These are phyloP conservation scores for Malacoctenus gilli DNA, from an alignment of 2,797 vertebrate species.

Conservation along the genomic window DNA sequence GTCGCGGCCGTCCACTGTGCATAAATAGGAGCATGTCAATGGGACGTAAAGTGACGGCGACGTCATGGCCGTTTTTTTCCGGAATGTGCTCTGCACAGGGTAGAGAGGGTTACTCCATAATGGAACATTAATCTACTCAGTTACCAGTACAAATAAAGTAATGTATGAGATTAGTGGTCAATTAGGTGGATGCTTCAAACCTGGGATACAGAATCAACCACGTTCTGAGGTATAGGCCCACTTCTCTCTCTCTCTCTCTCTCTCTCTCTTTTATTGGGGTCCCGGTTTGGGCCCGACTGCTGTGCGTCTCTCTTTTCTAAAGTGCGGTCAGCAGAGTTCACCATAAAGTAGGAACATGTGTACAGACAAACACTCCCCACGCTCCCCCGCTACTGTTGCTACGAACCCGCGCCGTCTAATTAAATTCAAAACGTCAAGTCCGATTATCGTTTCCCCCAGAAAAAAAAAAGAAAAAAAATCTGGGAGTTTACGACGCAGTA, in stretches of 20 bases:
- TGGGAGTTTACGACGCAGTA: slow-evolving; percentile 28
- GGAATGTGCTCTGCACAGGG: too few relatives aligned
- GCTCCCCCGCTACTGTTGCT: slow-evolving; percentile 50
- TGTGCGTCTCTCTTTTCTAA: slow-evolving; percentile 52
- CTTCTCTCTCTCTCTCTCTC: neutral
- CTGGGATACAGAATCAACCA: neutral
- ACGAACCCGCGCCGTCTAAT: slow-evolving; percentile 45
- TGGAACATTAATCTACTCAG: too few relatives aligned
- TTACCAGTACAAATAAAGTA: too few relatives aligned
- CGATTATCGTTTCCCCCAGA: slow-evolving; percentile 41
- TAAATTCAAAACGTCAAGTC: slow-evolving; percentile 53
- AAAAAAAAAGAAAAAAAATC: too few relatives aligned
- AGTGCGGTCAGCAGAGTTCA: slow-evolving; percentile 66
- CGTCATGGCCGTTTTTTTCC: too few relatives aligned
- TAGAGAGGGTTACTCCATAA: too few relatives aligned
- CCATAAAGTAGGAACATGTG: slow-evolving; percentile 73
- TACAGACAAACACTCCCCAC: slow-evolving; percentile 50
- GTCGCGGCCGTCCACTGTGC: too few relatives aligned
- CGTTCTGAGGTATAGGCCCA: too few relatives aligned
- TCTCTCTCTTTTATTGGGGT: slow-evolving; percentile 46
- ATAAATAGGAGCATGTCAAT: too few relatives aligned
- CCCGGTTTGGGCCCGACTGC: slow-evolving; percentile 41
- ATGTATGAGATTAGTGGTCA: too few relatives aligned
- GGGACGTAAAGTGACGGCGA: too few relatives aligned
- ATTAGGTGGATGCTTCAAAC: too few relatives aligned